Base-by-base conservation (phyloP, 2,888 invertebrate species). In the Noctua janthina region DNA sequence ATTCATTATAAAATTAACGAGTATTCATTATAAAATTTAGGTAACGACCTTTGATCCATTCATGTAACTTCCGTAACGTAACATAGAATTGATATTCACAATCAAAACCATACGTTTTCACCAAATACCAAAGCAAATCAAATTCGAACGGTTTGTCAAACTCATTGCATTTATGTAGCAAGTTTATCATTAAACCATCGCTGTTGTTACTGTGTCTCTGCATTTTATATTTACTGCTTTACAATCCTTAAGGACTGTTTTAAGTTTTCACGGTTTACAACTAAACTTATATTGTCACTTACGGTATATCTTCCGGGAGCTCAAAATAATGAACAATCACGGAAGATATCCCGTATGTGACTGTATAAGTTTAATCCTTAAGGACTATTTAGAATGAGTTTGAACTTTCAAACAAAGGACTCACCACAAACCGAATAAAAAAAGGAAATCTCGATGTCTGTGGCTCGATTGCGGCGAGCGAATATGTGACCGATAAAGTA, bases 131-230 rank as follows among this genome's bases (percentile, higher is more conserved):
- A 70, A 54, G 8, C 39, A 81, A 79, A 81, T 78, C 39, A 67
- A 81, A 87, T 74, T 71, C 39, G 49, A 79, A 17, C 68, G 15
- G 49, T 85, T 79, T 78, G 79, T 84, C 77, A 78, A 78, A 78
- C 68, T 76, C 79, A 29, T 80, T 79, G 64, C 1, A 46, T 46
- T 46, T 13, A 46, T 46, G 1, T 2, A 46, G 46, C 43, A 74
- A 87, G 71, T 85, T 83, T 81, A 87, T 79, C 81, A 85, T 83
- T 64, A 75, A 83, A 79, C 79, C 78, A 81, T 59, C 66, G 75
- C 70, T 35, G 35, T 35, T 46, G 72, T 77, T 39, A 39, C 3
- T 59, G 75, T 54, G 1, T 35, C 75, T 43, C 78, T 80, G 79
- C 64, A 78, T 84, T 84, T 81, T 81, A 74, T 74, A 66, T 66